A percentile compares a stretch with the other conserved stretches of the same genome.
phyloP scores from a whole-genome alignment of 1,140 invertebrate species.

The Lucilia sericata region DNA sequence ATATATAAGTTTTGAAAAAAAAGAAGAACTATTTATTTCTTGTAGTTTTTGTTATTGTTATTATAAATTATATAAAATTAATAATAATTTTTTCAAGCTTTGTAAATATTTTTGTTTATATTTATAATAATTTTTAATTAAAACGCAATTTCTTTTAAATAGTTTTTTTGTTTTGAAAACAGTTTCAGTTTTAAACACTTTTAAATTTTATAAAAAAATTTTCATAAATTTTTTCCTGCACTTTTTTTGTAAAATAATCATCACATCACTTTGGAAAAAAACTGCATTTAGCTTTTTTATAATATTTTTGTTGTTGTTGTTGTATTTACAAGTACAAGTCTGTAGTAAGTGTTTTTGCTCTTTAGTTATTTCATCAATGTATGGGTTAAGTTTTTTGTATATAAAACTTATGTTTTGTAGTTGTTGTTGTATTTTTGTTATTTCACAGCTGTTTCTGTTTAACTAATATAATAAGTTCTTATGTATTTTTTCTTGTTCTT shows the following conservation, averaged over 20 bases:
- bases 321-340: not conserved
- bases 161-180: not conserved
- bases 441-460: conserved; percentile 28
- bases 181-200: too few relatives aligned
- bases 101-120: not conserved
- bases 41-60: not conserved
- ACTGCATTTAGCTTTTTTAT: not conserved
- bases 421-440: conserved; percentile 5
- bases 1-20: not conserved
- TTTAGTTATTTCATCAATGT: too few relatives aligned
- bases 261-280: not conserved
- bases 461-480: not conserved
- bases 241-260: not conserved
- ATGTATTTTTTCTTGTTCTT: not conserved
- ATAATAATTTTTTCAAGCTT: not conserved
- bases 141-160: not conserved
- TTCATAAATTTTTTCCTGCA: not conserved
- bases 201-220: too few relatives aligned
- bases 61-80: not conserved
- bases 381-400: not conserved
- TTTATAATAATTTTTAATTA: not conserved
- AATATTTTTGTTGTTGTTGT: not conserved
- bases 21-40: not conserved
- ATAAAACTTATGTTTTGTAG: not conserved
- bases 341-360: too few relatives aligned